Evolutionary conservation across 37 sponge, comb jelly and placozoan genomes (phyloP).

Genomic region (Halisarca cf. caerulea): DNA sequence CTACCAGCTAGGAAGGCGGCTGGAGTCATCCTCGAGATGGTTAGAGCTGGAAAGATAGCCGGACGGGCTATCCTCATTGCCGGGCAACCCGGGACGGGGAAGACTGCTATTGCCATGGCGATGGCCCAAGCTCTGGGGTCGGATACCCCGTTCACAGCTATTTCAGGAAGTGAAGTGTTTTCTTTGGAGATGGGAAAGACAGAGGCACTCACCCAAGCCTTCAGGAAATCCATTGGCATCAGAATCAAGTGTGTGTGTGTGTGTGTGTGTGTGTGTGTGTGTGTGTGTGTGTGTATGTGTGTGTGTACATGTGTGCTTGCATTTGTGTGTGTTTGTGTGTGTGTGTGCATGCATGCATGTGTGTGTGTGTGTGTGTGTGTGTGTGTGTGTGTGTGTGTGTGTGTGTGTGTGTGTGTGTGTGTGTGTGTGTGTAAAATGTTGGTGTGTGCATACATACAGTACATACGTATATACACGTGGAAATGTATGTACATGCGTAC

Average conservation of each 20-base stretch:
- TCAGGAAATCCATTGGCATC: conserved; percentile 94
- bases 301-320: background rate
- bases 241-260: conserved; percentile 86
- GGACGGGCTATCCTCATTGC: conserved; percentile 94
- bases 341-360: too few species aligned
- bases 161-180: conserved; percentile 94
- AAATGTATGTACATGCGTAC: too few species aligned
- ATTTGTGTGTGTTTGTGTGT: background rate
- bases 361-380: too few species aligned
- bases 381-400: background rate
- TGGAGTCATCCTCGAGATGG: conserved; percentile 92
- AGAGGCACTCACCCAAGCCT: conserved; percentile 95
- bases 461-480: too few species aligned
- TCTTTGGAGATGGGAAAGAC: conserved; percentile 97
- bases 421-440: background rate
- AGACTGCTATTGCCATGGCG: conserved; percentile 99
- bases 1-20: conserved; percentile 85
- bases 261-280: conserved; percentile 7
- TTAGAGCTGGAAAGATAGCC: conserved; percentile 96
- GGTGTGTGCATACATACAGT: background rate
- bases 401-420: conserved; percentile 3
- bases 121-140: conserved; percentile 97
- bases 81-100: conserved; percentile 94
- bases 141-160: conserved; percentile 94
- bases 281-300: background rate